phyloP scores from a whole-genome alignment of 2,797 vertebrate species.

The Taeniopygia guttata region DNA sequence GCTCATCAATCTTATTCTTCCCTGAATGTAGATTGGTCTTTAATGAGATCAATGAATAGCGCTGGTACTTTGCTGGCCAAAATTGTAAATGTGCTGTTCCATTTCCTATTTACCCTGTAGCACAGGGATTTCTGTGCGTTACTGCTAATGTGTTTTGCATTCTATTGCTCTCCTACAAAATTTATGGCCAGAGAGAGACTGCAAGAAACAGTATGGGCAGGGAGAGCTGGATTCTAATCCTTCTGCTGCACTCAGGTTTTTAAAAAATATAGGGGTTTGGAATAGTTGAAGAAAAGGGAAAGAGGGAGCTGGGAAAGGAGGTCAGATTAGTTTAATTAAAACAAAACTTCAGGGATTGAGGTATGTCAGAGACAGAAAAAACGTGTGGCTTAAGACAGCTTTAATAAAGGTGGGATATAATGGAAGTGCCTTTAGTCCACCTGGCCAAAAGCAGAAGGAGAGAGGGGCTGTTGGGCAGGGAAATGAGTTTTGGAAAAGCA shows the following conservation, averaged over 20 bases:
- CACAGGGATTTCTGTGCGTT: background rate
- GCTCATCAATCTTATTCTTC: conserved; percentile 55
- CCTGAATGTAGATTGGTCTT: conserved; percentile 64
- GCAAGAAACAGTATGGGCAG: background rate
- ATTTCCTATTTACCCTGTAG: conserved; percentile 63
- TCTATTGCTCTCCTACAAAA: conserved; percentile 60
- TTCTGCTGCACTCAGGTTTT: background rate
- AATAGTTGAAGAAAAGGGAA: background rate
- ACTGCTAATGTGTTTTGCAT: conserved; percentile 62
- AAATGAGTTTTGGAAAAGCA: rapidly evolving
- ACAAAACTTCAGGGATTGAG: background rate
- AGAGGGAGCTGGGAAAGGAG: background rate
- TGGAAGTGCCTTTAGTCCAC: background rate
- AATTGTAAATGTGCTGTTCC: conserved; percentile 59
- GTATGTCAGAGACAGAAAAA: background rate
- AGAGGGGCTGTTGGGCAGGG: background rate
- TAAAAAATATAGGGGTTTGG: background rate
- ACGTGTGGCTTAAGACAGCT: background rate
- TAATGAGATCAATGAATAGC: conserved; percentile 68
- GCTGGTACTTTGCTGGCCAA: conserved; percentile 46
- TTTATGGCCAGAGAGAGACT: conserved; percentile 48
- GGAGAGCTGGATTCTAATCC: background rate
- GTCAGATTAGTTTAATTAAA: background rate
- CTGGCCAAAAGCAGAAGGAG: background rate
- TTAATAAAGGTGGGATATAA: background rate